Evolutionary conservation across 2,888 invertebrate species (phyloP), one percentile per base, ranked within the genome.

Genomic region (Sphaerophoria rueppellii): DNA sequence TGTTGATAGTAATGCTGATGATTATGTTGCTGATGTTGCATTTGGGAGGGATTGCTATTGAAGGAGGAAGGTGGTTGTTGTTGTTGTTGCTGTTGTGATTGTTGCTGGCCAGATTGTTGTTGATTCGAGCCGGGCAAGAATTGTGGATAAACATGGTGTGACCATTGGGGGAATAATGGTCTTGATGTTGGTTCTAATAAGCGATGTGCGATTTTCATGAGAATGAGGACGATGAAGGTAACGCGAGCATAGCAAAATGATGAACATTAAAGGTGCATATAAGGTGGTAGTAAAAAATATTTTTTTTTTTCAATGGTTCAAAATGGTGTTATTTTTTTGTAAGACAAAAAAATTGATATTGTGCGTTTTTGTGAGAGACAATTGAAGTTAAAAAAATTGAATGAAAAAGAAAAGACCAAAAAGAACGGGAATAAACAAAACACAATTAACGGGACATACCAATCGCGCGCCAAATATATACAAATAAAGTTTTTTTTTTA

Each of bases 111-210:
- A 91, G 92, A 90, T 91, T 92, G 90, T 89, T 96, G 96, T 89
- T 96, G 96, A 93, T 97, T 97, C 92, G 96, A 95, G 92, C 96
- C 96, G 90, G 97, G 97, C 92, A 97, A 95, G 94, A 97, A 97
- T 94, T 97, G 97, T 89, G 97, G 97, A 93, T 97, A 97, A 91
- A 97, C 97, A 93, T 97, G 97, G 93, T 97, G 97, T 89, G 97
- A 97, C 97, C 97, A 97, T 94, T 97, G 97, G 89, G 97, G 97
- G 93, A 97, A 97, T 92, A 97, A 94, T 89, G 97, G 97, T 91
- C 96, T 94, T 90, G 91, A 90, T 88, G 92, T 89, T 88, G 91
- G 89, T 89, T 92, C 92, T 91, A 89, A 1, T 40, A 2, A 40
- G 9, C 40, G 40, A 40, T 40, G 40, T 40, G 74, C 76, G 81